These are phyloP conservation scores for Hololepta plana DNA, from an alignment of 2,888 invertebrate genomes.

Conservation along the genomic window DNA sequence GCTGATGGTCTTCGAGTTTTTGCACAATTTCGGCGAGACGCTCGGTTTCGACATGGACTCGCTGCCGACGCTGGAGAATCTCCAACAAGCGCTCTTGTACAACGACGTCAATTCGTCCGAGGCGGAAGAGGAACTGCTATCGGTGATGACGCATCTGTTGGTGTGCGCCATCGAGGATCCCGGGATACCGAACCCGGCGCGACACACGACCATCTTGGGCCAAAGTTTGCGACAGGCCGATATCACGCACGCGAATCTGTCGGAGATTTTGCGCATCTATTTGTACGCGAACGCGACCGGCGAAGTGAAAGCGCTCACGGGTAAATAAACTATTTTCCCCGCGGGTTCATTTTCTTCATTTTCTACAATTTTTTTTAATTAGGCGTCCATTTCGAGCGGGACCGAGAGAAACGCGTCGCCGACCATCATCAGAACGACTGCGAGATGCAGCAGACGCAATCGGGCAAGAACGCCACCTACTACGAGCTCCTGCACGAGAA, in stretches of 20 bases:
- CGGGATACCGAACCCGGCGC: conserved; percentile 74
- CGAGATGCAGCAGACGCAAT: conserved; percentile 43
- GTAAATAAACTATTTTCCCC: conserved; percentile 2
- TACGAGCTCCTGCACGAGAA: conserved; percentile 62
- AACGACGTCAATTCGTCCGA: conserved; percentile 58
- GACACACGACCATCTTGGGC: conserved; percentile 77
- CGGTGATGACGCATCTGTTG: conserved; percentile 75
- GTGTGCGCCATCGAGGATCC: conserved; percentile 89
- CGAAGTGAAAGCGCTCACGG: conserved; percentile 63
- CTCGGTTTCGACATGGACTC: conserved; percentile 84
- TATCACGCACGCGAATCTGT: conserved; percentile 77
- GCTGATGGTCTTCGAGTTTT: conserved; percentile 90
- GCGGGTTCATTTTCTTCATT: neutral
- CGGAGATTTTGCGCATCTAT: conserved; percentile 83
- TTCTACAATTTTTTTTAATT: conserved; percentile 4
- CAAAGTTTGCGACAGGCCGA: conserved; percentile 81
- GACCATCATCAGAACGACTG: conserved; percentile 66
- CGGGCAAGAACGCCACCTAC: conserved; percentile 60
- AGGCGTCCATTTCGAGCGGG: conserved; percentile 66
- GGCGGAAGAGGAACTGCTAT: conserved; percentile 68
- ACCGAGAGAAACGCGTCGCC: conserved; percentile 60
- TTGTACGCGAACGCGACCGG: conserved; percentile 79
- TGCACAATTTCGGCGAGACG: conserved; percentile 90
- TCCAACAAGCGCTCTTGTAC: conserved; percentile 64
- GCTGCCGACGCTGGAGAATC: conserved; percentile 67